A percentile compares a stretch with the other conserved stretches of the same genome.
Conservation (phyloP, 2,113 vertebrate genomes). For the Eretmodus cyanostictus region DNA sequence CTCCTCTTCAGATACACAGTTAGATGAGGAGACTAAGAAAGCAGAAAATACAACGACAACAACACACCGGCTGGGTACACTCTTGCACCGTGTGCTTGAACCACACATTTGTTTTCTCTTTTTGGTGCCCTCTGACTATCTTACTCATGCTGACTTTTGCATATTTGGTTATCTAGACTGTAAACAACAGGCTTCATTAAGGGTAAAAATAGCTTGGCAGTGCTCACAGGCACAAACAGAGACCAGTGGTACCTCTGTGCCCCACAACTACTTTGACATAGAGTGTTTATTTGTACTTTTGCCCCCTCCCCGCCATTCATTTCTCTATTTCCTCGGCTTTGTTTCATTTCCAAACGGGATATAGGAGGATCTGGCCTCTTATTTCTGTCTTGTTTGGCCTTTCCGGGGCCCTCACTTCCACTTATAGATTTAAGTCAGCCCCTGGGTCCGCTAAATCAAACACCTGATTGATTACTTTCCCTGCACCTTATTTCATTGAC, state of each 20-base stretch:
- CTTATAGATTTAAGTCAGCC: conserved; percentile 50
- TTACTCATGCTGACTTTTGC: conserved; percentile 35
- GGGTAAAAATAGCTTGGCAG: conserved; percentile 44
- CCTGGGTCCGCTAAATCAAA: conserved; percentile 49
- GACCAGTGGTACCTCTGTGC: neutral
- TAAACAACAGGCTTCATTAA: conserved; percentile 23
- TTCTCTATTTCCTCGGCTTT: neutral
- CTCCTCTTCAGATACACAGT: neutral
- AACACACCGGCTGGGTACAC: neutral
- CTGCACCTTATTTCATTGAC: conserved; percentile 54
- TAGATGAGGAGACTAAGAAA: neutral
- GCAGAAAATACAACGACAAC: neutral
- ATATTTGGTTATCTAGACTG: conserved; percentile 19
- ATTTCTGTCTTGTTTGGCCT: conserved; percentile 2
- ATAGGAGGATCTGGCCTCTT: conserved; percentile 3
- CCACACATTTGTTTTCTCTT: neutral
- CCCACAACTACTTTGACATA: neutral
- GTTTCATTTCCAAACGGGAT: conserved; percentile 17
- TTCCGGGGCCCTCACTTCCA: conserved; percentile 26
- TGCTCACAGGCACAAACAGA: conserved; percentile 32
- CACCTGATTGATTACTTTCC: conserved; percentile 60
- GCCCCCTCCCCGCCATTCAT: conserved; percentile 12
- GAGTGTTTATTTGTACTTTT: conserved; percentile 38
- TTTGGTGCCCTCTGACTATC: conserved; percentile 38
- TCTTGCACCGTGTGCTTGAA: neutral